Base-by-base conservation (phyloP, 2,797 vertebrate species). In the Champsocephalus esox region DNA sequence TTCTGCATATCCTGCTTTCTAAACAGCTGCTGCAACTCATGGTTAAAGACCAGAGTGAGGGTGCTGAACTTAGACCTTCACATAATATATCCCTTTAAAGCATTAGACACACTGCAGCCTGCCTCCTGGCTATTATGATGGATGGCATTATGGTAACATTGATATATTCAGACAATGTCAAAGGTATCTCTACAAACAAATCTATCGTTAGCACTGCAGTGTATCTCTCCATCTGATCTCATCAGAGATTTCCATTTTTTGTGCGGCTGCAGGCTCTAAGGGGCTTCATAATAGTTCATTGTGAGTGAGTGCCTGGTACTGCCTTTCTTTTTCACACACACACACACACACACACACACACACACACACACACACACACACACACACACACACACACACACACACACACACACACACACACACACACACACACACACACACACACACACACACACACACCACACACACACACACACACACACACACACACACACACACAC, bases 241-340 rank as follows among this genome's bases (percentile, higher is more conserved):
- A 61, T 69, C 63, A 88, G 70, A 75, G 50, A 75, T 78, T 78
- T 70, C 17, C 16, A 54, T 76, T 60, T 85, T 85, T 70, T 79
- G 41, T 86, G 70, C n/a, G 48, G 32, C 50, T 65, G 50, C 41
- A 61, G 63, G 46, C 63, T 74, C 58, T 24, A 21, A 73, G 45
- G 57, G 66, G 66, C 52, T 74, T 85, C 84, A 92, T 84, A 92
- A 92, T 88, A 94, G 89, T n/a, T 80, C 86, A 90, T 93, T 94
- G 93, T 94, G 71, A 87, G 57, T 48, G 51, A 76, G 91, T 66
- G 92, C 88, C 90, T 94, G 93, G 91, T 89, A 92, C 92, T 66
- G 87, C 76, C 85, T 66, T 75, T 41, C 62, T 64, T 81, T 75
- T 63, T 56, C 58, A n/a, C 50, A 64, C 63, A 13, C 61, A 48